Evolutionary conservation across 2,113 vertebrate species (phyloP).

Genomic region (Paradoxurus hermaphroditus): DNA sequence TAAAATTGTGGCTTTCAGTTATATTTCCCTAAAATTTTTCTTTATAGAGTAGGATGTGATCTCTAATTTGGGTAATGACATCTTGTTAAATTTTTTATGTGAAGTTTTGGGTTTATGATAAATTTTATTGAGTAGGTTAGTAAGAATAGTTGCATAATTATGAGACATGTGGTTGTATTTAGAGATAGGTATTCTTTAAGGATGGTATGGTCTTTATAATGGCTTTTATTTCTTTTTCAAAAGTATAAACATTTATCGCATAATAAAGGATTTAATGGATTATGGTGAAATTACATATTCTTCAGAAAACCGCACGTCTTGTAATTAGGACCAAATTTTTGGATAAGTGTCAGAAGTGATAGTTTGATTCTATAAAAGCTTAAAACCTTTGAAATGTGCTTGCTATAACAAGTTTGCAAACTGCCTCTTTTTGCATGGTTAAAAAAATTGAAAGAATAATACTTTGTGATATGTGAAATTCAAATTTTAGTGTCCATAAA

Average conservation of each 20-base stretch:
- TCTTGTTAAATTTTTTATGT: constrained; percentile 16
- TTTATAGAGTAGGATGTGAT: neutral
- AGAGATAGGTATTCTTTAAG: neutral
- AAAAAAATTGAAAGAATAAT: neutral
- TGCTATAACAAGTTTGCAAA: neutral
- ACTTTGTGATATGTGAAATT: neutral
- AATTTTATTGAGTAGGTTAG: neutral
- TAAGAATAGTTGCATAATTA: constrained; percentile 13
- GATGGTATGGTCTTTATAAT: neutral
- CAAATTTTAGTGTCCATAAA: neutral
- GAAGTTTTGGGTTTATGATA: constrained; percentile 5
- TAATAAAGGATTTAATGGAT: neutral
- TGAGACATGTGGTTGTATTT: constrained; percentile 22
- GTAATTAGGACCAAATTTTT: neutral
- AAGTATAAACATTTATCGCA: neutral
- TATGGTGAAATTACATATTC: constrained; percentile 6
- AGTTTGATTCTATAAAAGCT: constrained; percentile 1
- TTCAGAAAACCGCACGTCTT: neutral
- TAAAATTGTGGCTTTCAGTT: neutral
- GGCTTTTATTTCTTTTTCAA: neutral
- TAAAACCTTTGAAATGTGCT: constrained; percentile 28
- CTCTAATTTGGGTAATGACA: constrained; percentile 1
- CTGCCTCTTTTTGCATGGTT: neutral
- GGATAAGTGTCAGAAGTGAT: constrained; percentile 13
- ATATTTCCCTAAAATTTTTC: neutral